Evolutionary conservation across 2,113 vertebrate genomes (phyloP).

Genomic region (Arizona elegans): DNA sequence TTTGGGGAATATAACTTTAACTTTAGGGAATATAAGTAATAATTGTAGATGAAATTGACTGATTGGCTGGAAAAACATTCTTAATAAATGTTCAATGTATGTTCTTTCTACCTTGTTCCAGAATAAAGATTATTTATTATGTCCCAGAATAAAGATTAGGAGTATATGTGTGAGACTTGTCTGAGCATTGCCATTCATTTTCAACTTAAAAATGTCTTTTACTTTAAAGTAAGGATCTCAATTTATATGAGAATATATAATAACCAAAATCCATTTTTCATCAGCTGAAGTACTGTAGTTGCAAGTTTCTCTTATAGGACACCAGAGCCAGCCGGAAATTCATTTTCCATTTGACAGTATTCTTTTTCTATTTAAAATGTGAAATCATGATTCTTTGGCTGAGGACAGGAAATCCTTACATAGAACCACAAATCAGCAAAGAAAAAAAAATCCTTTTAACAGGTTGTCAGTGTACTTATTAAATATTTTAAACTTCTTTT

Average conservation of each 20-base stretch:
- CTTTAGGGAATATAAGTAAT: not conserved
- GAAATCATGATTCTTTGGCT: conserved; percentile 19
- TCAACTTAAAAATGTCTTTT: too few relatives aligned
- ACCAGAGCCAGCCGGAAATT: not conserved
- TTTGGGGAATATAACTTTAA: not conserved
- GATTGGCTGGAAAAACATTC: not conserved
- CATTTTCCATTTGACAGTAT: conserved; percentile 29
- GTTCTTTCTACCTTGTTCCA: not conserved
- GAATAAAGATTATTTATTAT: too few relatives aligned
- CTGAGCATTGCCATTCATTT: not conserved
- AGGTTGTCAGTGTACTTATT: not conserved
- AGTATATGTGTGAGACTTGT: not conserved
- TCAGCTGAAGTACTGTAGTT: not conserved
- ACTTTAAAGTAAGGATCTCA: not conserved
- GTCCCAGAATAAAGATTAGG: not conserved
- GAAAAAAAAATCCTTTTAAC: conserved; percentile 42
- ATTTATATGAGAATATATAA: not conserved
- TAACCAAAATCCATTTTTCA: not conserved
- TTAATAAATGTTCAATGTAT: not conserved
- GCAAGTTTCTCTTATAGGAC: not conserved
- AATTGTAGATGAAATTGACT: not conserved
- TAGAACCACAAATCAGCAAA: conserved; percentile 7
- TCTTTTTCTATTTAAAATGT: conserved; percentile 38
- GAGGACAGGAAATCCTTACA: conserved; percentile 14
- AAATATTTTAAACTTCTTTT: conserved; percentile 53